Evolutionary conservation across 1,140 invertebrate genomes (phyloP), one percentile per base, ranked within the genome.

Genomic region (Euura lappo): DNA sequence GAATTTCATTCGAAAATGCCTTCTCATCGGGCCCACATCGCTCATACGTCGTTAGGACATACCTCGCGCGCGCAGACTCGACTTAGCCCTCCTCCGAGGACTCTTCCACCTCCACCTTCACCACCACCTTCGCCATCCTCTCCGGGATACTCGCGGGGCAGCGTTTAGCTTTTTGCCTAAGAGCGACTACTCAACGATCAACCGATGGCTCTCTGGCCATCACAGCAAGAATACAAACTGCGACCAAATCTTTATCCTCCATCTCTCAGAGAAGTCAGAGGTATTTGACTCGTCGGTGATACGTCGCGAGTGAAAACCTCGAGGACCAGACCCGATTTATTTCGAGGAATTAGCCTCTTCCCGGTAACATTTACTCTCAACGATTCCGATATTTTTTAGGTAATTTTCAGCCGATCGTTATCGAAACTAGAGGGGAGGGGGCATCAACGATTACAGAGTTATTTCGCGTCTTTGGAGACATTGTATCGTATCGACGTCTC

Each of bases 11-110:
- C 76, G 76, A 81, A 84, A 81, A 81, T 82, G 83, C 83, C 81
- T 78, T 82, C 81, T 83, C 83, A 83, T 83, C 79, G 65, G 78
- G 79, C 78, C 80, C 79, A 78, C 82, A 83, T 83, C 83, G 81
- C 78, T 84, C 82, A 81, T 81, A 79, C 80, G 79, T 78, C 80
- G 78, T 81, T 82, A 81, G 81, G 78, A 79, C 81, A 82, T 81
- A 82, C 78, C 79, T 79, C 75, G 79, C 79, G 77, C 77, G 77
- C 79, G 78, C 74, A 78, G 76, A 80, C 80, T 71, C 72, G 78
- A 77, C 76, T 77, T 77, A 74, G 74, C 71, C 68, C 74, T 75
- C 74, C 71, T 73, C 73, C 71, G 71, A 71, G 13, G 51, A 8
- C 3, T 60, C 51, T 60, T n/a, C 51, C 51, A 60, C 13, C 51